These are phyloP conservation scores for Xestia c-nigrum DNA, from an alignment of 2,888 invertebrate species.

Conservation along the genomic window DNA sequence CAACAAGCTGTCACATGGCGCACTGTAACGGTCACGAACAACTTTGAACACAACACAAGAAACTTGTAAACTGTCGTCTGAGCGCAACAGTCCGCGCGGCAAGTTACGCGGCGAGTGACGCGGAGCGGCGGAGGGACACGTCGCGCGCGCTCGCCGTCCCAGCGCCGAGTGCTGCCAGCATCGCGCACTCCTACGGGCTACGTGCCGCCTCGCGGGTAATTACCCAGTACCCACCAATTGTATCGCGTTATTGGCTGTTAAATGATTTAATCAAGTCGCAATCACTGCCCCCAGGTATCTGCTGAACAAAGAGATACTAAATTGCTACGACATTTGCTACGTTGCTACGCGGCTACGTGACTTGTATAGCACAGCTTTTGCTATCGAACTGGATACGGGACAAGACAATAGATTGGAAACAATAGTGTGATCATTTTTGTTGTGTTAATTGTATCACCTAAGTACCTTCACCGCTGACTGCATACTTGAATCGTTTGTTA, in stretches of 20 bases:
- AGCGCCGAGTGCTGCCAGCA: constrained; percentile 21
- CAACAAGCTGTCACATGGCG: constrained; percentile 17
- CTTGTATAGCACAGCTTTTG: background rate
- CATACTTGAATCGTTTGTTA: background rate
- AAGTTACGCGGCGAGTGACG: constrained; percentile 14
- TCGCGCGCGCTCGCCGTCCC: constrained; percentile 1
- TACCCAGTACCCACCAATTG: constrained; percentile 38
- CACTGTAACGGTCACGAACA: constrained; percentile 10
- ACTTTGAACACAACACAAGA: constrained; percentile 27
- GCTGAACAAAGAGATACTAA: background rate
- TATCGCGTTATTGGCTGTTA: constrained; percentile 33
- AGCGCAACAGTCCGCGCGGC: constrained; percentile 22
- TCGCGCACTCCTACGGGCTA: constrained; percentile 6
- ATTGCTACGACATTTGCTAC: background rate
- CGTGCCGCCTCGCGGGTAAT: constrained; percentile 7
- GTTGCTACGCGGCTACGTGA: constrained; percentile 11
- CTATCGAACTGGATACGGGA: background rate
- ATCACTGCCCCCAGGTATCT: constrained; percentile 26
- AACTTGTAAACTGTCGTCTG: constrained; percentile 14
- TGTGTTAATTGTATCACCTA: background rate
- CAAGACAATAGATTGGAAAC: constrained; percentile 16
- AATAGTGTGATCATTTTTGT: constrained; percentile 14
- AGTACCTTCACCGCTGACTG: background rate
- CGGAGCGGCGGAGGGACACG: background rate
- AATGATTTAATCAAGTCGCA: constrained; percentile 42